A percentile compares a stretch with the other conserved stretches of the same genome.
These are phyloP conservation scores for Heterohyrax brucei DNA, from an alignment of 2,797 vertebrate genomes.

Conservation along the genomic window DNA sequence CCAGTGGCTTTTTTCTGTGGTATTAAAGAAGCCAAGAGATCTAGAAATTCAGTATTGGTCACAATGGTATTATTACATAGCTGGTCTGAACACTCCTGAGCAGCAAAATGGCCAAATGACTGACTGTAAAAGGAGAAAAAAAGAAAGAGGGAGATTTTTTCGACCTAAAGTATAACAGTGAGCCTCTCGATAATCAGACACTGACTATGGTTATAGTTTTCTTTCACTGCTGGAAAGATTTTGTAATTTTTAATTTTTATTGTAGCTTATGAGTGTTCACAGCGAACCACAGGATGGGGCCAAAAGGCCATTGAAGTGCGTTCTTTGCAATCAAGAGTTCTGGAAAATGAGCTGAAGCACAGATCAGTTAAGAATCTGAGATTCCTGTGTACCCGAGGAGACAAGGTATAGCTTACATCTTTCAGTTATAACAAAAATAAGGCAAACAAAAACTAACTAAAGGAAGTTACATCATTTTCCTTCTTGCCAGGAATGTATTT, in stretches of 20 bases:
- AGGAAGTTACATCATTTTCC: constrained; percentile 1
- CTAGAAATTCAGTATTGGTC: constrained; percentile 7
- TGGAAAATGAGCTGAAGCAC: constrained; percentile 97
- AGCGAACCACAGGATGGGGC: constrained; percentile 98
- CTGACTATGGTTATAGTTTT: constrained; percentile 33
- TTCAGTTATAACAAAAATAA: constrained; percentile 57
- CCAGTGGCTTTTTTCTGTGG: constrained; percentile 26
- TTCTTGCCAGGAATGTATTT: constrained; percentile 53
- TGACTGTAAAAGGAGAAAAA: background rate
- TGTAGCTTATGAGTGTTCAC: constrained; percentile 96
- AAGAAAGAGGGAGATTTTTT: background rate
- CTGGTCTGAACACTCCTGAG: background rate
- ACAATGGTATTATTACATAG: background rate
- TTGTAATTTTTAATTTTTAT: constrained; percentile 61
- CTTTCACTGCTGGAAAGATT: background rate
- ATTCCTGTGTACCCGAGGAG: constrained; percentile 97
- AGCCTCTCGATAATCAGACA: constrained; percentile 51
- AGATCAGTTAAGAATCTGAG: constrained; percentile 98
- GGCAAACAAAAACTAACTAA: constrained; percentile 22
- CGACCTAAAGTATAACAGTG: background rate
- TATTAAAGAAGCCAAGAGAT: constrained; percentile 21
- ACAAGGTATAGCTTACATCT: constrained; percentile 93
- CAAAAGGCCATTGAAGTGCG: constrained; percentile 97
- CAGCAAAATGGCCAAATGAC: background rate
- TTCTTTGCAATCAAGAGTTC: constrained; percentile 93